Conservation (phyloP, 2,113 vertebrate species). For the Scatophagus argus region DNA sequence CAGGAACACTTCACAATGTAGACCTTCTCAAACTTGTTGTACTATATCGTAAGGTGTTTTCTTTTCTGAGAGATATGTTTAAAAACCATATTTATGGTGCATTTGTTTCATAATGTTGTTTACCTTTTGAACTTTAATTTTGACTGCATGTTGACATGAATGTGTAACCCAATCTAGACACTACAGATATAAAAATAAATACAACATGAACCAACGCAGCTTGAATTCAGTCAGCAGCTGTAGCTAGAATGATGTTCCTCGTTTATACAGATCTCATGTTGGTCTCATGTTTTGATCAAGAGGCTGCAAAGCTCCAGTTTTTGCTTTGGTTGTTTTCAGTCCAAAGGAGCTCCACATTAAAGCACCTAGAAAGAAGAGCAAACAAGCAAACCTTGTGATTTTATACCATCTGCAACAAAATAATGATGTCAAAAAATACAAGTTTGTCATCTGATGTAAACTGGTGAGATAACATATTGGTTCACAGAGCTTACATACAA, state of each 20-base stretch:
- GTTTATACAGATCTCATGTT: neutral
- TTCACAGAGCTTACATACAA: neutral
- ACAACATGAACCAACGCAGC: neutral
- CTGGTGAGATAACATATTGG: neutral
- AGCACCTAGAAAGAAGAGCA: no score
- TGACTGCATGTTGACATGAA: constrained; percentile 3
- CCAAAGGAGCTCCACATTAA: neutral
- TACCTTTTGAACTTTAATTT: neutral
- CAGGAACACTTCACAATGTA: no score
- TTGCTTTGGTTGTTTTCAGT: constrained; percentile 10
- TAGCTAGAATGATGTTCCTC: neutral
- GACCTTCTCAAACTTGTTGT: no score
- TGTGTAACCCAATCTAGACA: neutral
- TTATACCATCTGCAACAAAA: neutral
- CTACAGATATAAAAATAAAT: constrained; percentile 13
- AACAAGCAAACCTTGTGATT: neutral
- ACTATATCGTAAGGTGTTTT: no score
- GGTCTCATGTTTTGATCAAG: neutral
- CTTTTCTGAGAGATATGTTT: neutral
- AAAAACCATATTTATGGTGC: neutral
- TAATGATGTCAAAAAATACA: neutral
- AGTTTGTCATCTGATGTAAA: neutral
- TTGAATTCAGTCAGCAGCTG: no score
- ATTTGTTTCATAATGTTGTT: neutral
- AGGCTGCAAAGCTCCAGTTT: neutral